Evolutionary conservation across 2,113 vertebrate genomes (phyloP).

Genomic region (Tragelaphus buxtoni): DNA sequence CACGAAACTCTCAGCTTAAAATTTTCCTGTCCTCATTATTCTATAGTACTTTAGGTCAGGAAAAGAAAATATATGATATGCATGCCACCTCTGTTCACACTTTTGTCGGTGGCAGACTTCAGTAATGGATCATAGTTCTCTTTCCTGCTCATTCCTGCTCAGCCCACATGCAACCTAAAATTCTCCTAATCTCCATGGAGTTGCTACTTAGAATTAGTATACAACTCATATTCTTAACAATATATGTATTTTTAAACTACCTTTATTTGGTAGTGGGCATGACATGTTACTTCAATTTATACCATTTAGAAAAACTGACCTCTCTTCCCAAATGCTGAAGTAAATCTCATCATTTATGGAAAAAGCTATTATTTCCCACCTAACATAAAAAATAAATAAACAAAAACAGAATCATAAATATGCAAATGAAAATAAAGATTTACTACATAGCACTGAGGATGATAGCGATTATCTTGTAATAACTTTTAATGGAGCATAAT

Average conservation of each 20-base stretch:
- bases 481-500: not conserved
- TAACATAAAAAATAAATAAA: not conserved
- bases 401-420: not conserved
- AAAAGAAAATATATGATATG: not conserved
- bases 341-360: not conserved
- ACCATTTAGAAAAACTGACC: not conserved
- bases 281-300: not conserved
- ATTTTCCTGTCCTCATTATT: not conserved
- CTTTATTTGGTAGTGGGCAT: not conserved
- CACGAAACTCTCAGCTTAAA: not conserved
- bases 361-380: not conserved
- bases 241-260: not conserved
- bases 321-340: not conserved
- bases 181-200: not conserved
- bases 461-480: not conserved
- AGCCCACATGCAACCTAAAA: not conserved
- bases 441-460: not conserved
- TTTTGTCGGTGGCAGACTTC: not conserved
- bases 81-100: not conserved
- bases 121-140: not conserved
- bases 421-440: not conserved
- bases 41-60: not conserved
- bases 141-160: not conserved
- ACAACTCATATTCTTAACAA: not conserved
- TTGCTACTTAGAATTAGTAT: not conserved